These are phyloP conservation scores for Notiomystis cincta DNA, from an alignment of 2,113 vertebrate genomes.

Conservation along the genomic window DNA sequence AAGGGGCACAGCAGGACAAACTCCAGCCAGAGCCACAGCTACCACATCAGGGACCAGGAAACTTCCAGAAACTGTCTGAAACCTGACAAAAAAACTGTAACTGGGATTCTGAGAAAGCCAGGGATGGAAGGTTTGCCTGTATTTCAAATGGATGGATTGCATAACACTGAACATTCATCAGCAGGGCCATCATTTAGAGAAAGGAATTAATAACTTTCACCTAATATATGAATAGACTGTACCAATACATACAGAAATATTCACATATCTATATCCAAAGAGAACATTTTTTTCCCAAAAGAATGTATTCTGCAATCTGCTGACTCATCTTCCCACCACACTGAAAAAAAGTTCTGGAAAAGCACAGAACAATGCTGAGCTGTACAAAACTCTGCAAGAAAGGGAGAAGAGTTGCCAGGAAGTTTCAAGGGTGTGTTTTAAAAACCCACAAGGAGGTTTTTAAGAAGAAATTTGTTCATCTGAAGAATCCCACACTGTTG, in stretches of 20 bases:
- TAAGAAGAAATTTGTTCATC: background rate
- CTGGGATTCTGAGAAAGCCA: background rate
- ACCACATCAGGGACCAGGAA: background rate
- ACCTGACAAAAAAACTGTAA: accelerated
- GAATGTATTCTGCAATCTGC: background rate
- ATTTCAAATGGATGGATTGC: background rate
- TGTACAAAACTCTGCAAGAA: background rate
- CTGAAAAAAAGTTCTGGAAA: background rate
- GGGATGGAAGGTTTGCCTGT: background rate
- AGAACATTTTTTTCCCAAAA: background rate
- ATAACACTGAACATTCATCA: background rate
- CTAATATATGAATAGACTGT: background rate
- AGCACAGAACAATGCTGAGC: background rate
- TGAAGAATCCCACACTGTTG: background rate
- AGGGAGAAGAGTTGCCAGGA: background rate
- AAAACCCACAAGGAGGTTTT: background rate
- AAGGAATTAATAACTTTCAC: background rate
- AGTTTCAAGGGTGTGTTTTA: background rate
- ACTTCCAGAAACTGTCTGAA: background rate
- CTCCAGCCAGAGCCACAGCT: background rate
- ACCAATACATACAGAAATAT: background rate
- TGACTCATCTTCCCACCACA: background rate
- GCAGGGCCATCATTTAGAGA: background rate
- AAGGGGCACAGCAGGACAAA: background rate
- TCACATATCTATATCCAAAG: background rate